phyloP scores from a whole-genome alignment of 2,888 invertebrate genomes.

The Sepioteuthis lessoniana region DNA sequence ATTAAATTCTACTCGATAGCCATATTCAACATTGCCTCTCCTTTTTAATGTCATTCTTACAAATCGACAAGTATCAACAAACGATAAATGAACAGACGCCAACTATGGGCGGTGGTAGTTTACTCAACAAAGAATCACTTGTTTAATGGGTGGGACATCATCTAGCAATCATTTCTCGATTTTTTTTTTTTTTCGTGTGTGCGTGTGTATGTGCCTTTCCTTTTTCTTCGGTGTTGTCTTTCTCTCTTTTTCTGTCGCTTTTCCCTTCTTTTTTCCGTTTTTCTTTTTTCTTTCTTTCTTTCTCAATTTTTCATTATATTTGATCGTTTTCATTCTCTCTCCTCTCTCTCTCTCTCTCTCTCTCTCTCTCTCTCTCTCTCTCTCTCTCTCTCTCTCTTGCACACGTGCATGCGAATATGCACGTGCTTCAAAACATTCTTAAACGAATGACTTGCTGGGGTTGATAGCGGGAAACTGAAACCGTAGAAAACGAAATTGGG shows the following conservation, averaged over 20 bases:
- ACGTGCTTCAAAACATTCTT: no score
- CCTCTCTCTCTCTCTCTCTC: background rate
- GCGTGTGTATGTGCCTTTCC: no score
- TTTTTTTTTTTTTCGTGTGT: no score
- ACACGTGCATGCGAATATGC: no score
- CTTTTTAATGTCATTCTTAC: background rate
- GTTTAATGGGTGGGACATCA: background rate
- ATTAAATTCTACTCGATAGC: background rate
- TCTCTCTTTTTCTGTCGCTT: background rate
- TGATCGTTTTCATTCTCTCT: fast-evolving
- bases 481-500: no score
- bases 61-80: background rate
- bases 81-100: background rate
- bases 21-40: background rate
- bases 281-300: background rate
- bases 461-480: no score
- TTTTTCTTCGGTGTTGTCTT: background rate
- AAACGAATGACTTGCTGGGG: no score
- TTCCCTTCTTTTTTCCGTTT: background rate
- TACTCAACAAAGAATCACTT: slow-evolving; percentile 33
- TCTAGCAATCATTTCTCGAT: no score
- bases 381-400: no score
- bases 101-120: background rate
- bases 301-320: background rate
- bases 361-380: background rate